Base-by-base conservation (phyloP, 2,797 vertebrate genomes). In the Nasua narica region DNA sequence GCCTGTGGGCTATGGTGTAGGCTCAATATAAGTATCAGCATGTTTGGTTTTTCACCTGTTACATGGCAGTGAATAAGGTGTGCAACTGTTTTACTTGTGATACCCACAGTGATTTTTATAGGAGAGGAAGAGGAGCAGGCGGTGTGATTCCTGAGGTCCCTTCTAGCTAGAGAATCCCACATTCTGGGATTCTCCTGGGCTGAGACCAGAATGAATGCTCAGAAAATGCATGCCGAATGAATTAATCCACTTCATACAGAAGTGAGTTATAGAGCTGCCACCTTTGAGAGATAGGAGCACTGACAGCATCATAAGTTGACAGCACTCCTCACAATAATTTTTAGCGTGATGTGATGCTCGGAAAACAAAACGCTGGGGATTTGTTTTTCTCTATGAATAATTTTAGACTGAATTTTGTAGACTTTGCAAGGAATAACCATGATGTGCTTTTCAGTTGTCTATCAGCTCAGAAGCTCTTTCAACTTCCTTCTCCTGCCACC, bases 21-120 rank as follows among this genome's bases (percentile, higher is more conserved):
- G 46, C 29, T 32, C 11, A 35, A 67, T 56, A 1, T 87, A 79
- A 90, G 48, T 93, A 79, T 62, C 46, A 77, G n/a, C 88, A 67
- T 0, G 35, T 67, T 87, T 93, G 25, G 32, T 87, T 95, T 88
- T 94, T 87, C 78, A 96, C 91, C 37, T 91, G 70, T 85, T 95
- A 52, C 32, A 37, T 19, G 67, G 65, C 91, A 95, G 83, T 60
- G 83, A 94, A 93, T 95, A 97, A 95, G 27, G 43, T 79, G 10
- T 65, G 86, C 70, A 88, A 82, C 60, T 90, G 7, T 94, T 93
- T 94, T 95, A 62, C 40, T 96, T 82, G 79, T 89, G 94, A 95
- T 65, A 62, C 84, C 93, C 56, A 90, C 70, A 10, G 90, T 76
- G 94, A 96, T 74, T 67, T 93, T 94, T 95, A 91, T 60, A 93